phyloP scores from a whole-genome alignment of 2,888 invertebrate genomes.

The Timema cristinae region DNA sequence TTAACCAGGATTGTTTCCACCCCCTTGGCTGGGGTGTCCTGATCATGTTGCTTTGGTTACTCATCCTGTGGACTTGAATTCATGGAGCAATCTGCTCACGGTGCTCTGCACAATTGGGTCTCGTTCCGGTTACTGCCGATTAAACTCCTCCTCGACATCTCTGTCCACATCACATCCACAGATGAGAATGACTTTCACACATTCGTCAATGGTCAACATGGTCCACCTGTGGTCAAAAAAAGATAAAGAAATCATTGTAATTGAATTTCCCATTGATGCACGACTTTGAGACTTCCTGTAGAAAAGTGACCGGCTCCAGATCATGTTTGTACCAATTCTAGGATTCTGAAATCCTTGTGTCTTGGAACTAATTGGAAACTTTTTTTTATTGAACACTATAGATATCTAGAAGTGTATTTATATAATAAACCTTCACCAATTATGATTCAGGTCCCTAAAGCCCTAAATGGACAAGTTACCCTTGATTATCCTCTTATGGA shows the following conservation, averaged over 20 bases:
- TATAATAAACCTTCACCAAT: too few relatives aligned
- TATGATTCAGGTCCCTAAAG: too few relatives aligned
- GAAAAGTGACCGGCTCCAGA: too few relatives aligned
- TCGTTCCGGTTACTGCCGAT: not conserved
- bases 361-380: too few relatives aligned
- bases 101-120: conserved; percentile 3
- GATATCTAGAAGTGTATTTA: too few relatives aligned
- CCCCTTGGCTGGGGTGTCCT: not conserved
- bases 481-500: too few relatives aligned
- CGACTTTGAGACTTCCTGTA: too few relatives aligned
- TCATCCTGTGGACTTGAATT: not conserved
- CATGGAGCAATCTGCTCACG: not conserved
- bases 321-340: too few relatives aligned
- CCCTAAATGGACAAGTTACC: too few relatives aligned
- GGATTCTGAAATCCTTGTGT: too few relatives aligned
- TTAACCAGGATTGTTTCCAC: not conserved
- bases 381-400: too few relatives aligned
- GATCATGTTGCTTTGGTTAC: not conserved
- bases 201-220: not conserved
- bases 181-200: not conserved
- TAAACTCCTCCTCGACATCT: not conserved
- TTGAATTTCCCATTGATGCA: not conserved
- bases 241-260: not conserved
- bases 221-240: not conserved
- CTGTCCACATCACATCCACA: not conserved